A percentile compares a stretch with the other conserved stretches of the same genome.
Evolutionary conservation across 2,888 invertebrate species (phyloP).

Genomic region (Cremastobaeus sp.): DNA sequence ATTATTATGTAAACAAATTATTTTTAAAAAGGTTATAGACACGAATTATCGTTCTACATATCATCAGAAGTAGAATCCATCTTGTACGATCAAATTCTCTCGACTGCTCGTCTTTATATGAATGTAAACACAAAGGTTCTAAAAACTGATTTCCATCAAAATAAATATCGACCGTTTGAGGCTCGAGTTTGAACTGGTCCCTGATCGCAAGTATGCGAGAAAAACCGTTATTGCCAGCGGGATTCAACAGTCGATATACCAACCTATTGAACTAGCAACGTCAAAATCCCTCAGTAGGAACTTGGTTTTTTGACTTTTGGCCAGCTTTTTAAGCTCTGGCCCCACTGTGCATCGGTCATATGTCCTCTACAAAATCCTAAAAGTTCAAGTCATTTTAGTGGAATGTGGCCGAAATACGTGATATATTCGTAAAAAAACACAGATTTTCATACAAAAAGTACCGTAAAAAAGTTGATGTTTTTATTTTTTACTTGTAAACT

Average conservation of each 20-base stretch:
- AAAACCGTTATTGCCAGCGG: slow-evolving; percentile 19
- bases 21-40: slow-evolving; percentile 15
- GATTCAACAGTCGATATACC: slow-evolving; percentile 23
- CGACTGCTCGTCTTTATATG: slow-evolving; percentile 17
- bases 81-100: slow-evolving; percentile 12
- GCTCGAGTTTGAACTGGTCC: slow-evolving; percentile 23
- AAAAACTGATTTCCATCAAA: slow-evolving; percentile 10
- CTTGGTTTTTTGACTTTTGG: slow-evolving; percentile 24
- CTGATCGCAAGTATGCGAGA: slow-evolving; percentile 20
- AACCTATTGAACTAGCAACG: slow-evolving; percentile 26
- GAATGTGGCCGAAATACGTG: no score
- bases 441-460: no score
- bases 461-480: no score
- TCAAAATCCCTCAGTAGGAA: slow-evolving; percentile 22
- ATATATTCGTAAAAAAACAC: no score
- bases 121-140: slow-evolving; percentile 22
- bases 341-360: slow-evolving; percentile 14
- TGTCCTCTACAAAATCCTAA: no score
- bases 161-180: slow-evolving; percentile 21
- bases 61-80: slow-evolving; percentile 22
- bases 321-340: slow-evolving; percentile 14
- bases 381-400: no score
- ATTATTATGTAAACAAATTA: slow-evolving; percentile 17
- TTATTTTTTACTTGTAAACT: no score
- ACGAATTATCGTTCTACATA: slow-evolving; percentile 23